A percentile compares a stretch with the other conserved stretches of the same genome.
Conservation (phyloP, 2,888 invertebrate species). For the Drosophila kuntzei region DNA sequence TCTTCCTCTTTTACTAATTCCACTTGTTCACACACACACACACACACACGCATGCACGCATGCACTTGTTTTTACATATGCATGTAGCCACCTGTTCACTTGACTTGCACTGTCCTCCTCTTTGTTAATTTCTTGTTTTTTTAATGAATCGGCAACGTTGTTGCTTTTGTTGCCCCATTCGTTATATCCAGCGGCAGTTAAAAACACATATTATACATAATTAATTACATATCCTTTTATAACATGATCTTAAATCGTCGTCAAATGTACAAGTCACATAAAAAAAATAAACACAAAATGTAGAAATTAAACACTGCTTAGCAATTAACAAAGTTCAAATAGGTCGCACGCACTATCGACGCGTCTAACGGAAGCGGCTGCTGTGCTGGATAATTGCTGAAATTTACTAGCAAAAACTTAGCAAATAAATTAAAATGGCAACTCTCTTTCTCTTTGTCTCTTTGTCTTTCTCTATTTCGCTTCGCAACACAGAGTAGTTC, state of each 20-base stretch:
- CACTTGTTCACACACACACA: conserved; percentile 1
- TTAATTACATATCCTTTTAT: background rate
- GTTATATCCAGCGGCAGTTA: background rate
- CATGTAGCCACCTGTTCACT: conserved; percentile 8
- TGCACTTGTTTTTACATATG: background rate
- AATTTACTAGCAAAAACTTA: no score
- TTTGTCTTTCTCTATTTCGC: no score
- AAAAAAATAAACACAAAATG: no score
- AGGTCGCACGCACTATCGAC: conserved; percentile 62
- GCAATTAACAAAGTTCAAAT: no score
- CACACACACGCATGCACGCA: no score
- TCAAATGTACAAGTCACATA: no score
- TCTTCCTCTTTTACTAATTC: conserved; percentile 19
- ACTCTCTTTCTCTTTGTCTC: no score
- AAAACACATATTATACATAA: background rate
- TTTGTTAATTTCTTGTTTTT: background rate
- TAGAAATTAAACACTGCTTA: no score
- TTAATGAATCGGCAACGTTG: background rate
- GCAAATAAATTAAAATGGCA: no score
- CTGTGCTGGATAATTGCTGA: conserved; percentile 68
- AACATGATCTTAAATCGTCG: no score
- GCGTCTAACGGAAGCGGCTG: conserved; percentile 42
- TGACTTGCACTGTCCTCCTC: conserved; percentile 18
- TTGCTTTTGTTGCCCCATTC: background rate
- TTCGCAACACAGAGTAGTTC: no score